Evolutionary conservation across 2,113 vertebrate species (phyloP).

Genomic region (Vulpes ferrilata): DNA sequence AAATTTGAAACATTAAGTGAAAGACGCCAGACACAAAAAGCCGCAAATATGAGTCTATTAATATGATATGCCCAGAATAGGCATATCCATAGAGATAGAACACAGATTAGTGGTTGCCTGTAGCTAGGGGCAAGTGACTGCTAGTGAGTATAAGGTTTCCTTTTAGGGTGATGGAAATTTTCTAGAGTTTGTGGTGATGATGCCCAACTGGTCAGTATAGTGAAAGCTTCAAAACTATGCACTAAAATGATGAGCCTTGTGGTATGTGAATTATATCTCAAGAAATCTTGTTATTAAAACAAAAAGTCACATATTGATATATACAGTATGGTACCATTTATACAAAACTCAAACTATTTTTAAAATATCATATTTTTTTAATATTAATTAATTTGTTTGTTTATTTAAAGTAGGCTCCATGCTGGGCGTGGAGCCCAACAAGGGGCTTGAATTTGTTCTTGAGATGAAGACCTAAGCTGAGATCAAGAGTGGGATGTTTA

Average conservation of each 20-base stretch:
- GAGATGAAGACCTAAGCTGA: not conserved
- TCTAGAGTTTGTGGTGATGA: not conserved
- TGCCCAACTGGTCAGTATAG: not conserved
- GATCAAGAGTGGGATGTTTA: not conserved
- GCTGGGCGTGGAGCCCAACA: no score
- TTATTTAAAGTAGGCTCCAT: no score
- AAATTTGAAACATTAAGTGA: not conserved
- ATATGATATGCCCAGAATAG: not conserved
- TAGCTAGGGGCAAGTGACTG: no score
- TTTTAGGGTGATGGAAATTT: not conserved
- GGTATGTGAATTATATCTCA: not conserved
- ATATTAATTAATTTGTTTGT: no score
- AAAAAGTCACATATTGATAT: not conserved
- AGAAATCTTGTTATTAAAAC: not conserved
- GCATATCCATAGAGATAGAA: not conserved
- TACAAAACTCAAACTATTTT: not conserved
- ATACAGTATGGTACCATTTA: not conserved
- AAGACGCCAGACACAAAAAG: not conserved
- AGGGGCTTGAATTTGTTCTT: no score
- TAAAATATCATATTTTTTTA: not conserved
- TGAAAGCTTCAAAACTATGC: not conserved
- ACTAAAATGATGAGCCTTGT: not conserved
- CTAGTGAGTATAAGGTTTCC: no score
- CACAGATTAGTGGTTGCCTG: no score
- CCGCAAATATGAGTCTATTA: not conserved